Evolutionary conservation across 2,797 vertebrate genomes (phyloP).

Genomic region (Acestrorhynchus altus): DNA sequence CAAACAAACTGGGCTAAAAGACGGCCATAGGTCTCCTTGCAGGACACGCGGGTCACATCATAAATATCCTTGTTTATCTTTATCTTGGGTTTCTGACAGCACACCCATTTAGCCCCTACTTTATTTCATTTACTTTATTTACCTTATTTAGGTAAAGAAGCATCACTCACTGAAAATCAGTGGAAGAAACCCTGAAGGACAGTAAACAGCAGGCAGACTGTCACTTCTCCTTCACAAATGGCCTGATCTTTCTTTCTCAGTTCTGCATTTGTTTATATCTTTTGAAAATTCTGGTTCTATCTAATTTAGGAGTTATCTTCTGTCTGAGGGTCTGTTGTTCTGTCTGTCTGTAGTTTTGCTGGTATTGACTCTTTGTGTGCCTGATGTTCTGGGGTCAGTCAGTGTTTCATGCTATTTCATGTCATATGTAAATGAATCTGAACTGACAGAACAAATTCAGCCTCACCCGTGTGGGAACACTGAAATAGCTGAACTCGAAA

Average conservation of each 20-base stretch:
- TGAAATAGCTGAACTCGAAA: conserved; percentile 31
- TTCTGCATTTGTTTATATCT: not conserved
- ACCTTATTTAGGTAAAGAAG: too few species aligned
- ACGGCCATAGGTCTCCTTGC: conserved; percentile 13
- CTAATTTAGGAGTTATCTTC: conserved; percentile 1
- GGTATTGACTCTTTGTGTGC: not conserved
- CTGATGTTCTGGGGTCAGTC: not conserved
- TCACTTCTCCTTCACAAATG: conserved; percentile 6
- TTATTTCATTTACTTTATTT: too few species aligned
- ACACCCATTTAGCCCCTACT: conserved; percentile 3
- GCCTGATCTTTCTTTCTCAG: not conserved
- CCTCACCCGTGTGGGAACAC: conserved; percentile 29
- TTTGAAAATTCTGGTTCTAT: not conserved
- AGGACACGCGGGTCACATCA: conserved; percentile 38
- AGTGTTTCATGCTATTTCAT: conserved; percentile 1
- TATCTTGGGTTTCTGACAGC: conserved; percentile 36
- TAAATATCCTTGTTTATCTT: conserved; percentile 22
- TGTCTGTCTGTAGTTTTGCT: not conserved
- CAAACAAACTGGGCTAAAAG: not conserved
- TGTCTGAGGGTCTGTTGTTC: not conserved
- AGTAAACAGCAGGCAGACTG: conserved; percentile 5
- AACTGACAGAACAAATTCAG: conserved; percentile 18
- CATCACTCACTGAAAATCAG: conserved; percentile 30
- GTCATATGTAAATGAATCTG: conserved; percentile 32
- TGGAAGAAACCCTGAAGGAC: not conserved